Base-by-base conservation (phyloP, 2,797 vertebrate genomes). In the Brachymystax lenok region DNA sequence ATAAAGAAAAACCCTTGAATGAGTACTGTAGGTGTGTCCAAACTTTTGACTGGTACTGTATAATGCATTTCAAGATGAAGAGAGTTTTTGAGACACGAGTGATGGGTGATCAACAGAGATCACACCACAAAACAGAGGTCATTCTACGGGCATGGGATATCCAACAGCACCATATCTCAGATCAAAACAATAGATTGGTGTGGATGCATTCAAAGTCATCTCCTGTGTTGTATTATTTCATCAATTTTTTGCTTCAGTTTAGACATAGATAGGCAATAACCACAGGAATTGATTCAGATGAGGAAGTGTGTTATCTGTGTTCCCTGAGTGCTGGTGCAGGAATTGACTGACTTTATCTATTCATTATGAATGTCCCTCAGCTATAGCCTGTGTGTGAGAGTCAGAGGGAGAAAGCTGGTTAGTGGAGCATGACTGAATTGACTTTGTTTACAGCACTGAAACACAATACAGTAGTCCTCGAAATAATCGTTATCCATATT, bases 321-420 rank as follows among this genome's bases (percentile, higher is more conserved):
- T 52, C 50, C 27, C 54, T 13, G 27, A 28, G 54, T 59, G 71
- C 17, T 17, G 52, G 54, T 30, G 52, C 54, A 54, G 27, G 28
- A 17, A 56, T 51, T 28, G 51, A 51, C 40, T 71, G 24, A 52
- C 46, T 71, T 14, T 13, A 28, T 59, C 24, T 51, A 33, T 73
- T 56, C 71, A 73, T 73, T 73, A 73, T 54, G 54, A 52, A 73
- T 40, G 67, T 69, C 28, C 17, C 30, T 56, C n/a, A 12, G 7
- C 28, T 19, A 17, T 21, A 13, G 27, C 54, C 30, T n/a, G n/a
- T 35, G 30, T 73, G 72, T 73, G 54, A 73, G 30, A 16, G 28
- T 3, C 12, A 35, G 54, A 35, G 4, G 54, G 16, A 33, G 17
- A 16, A 27, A 54, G 71, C 51, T 73, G 71, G 71, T 54, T 56